Conservation (phyloP, 2,888 invertebrate genomes). For the Oscheius onirici region DNA sequence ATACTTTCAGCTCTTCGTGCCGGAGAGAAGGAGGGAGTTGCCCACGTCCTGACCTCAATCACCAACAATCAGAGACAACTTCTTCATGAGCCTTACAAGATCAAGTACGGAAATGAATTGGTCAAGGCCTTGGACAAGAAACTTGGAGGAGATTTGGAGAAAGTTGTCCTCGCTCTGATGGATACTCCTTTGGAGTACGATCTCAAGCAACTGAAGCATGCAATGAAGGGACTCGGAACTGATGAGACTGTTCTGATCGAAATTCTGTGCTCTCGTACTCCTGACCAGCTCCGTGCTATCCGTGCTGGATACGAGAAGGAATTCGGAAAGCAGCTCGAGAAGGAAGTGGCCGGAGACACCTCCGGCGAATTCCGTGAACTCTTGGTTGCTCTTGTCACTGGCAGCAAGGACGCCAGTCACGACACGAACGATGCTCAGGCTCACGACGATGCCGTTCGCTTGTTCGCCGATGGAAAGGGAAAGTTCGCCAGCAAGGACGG, state of each 20-base stretch:
- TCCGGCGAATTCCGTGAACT: slow-evolving; percentile 84
- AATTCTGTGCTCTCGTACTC: slow-evolving; percentile 84
- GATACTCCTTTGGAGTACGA: slow-evolving; percentile 73
- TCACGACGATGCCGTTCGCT: slow-evolving; percentile 53
- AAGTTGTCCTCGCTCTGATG: slow-evolving; percentile 67
- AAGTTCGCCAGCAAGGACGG: slow-evolving; percentile 53
- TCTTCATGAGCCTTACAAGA: slow-evolving; percentile 58
- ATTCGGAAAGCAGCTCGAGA: slow-evolving; percentile 49
- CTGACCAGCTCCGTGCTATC: slow-evolving; percentile 57
- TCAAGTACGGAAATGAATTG: slow-evolving; percentile 60
- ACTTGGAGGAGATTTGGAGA: slow-evolving; percentile 54
- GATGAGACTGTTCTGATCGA: slow-evolving; percentile 86
- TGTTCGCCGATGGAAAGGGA: slow-evolving; percentile 61
- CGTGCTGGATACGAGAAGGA: slow-evolving; percentile 53
- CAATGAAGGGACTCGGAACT: slow-evolving; percentile 80
- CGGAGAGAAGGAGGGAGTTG: slow-evolving; percentile 56
- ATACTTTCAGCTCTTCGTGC: slow-evolving; percentile 44
- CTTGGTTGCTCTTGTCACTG: slow-evolving; percentile 64
- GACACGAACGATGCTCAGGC: slow-evolving; percentile 55
- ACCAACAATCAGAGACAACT: slow-evolving; percentile 85
- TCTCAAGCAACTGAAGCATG: slow-evolving; percentile 73
- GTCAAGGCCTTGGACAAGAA: slow-evolving; percentile 55
- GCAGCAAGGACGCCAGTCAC: slow-evolving; percentile 62
- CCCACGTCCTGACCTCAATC: slow-evolving; percentile 80
- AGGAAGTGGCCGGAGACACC: slow-evolving; percentile 79